phyloP scores from a whole-genome alignment of 1,140 invertebrate species.

The Lasioglossum albipes region DNA sequence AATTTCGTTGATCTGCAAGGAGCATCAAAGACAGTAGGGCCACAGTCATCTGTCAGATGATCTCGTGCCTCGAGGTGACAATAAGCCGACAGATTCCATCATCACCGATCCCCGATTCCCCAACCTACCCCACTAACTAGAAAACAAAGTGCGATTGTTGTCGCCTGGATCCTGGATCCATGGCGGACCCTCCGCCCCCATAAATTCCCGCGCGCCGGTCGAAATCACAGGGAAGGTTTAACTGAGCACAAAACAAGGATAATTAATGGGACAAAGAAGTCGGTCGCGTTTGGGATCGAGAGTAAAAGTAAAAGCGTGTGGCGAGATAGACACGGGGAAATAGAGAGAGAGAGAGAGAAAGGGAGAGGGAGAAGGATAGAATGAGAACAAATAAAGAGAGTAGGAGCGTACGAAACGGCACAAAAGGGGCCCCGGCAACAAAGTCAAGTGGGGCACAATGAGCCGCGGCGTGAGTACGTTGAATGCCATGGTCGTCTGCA shows the following conservation, averaged over 20 bases:
- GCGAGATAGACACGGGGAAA: constrained; percentile 17
- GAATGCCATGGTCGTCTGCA: constrained; percentile 69
- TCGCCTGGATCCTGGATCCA: neutral
- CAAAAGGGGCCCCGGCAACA: constrained; percentile 76
- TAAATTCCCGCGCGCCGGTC: neutral
- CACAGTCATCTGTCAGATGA: too few relatives aligned
- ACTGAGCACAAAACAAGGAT: constrained; percentile 63
- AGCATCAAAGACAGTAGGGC: too few relatives aligned
- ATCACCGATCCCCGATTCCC: constrained; percentile 1
- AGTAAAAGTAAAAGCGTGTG: constrained; percentile 49
- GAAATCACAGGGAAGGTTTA: constrained; percentile 61
- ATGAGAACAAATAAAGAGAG: constrained; percentile 42
- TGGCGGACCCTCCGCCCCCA: neutral
- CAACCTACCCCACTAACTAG: constrained; percentile 27
- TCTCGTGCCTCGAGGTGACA: too few relatives aligned
- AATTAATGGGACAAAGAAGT: constrained; percentile 65
- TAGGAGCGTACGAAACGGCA: constrained; percentile 55
- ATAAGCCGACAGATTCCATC: neutral
- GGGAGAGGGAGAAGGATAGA: neutral
- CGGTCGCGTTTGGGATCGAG: constrained; percentile 32
- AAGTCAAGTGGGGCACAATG: constrained; percentile 79
- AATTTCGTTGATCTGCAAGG: too few relatives aligned
- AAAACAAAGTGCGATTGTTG: constrained; percentile 26
- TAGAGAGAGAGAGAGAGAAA: constrained; percentile 34
- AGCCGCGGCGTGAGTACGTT: constrained; percentile 76